These are phyloP conservation scores for Embidobia sp. DNA, from an alignment of 2,888 invertebrate genomes.

Conservation along the genomic window DNA sequence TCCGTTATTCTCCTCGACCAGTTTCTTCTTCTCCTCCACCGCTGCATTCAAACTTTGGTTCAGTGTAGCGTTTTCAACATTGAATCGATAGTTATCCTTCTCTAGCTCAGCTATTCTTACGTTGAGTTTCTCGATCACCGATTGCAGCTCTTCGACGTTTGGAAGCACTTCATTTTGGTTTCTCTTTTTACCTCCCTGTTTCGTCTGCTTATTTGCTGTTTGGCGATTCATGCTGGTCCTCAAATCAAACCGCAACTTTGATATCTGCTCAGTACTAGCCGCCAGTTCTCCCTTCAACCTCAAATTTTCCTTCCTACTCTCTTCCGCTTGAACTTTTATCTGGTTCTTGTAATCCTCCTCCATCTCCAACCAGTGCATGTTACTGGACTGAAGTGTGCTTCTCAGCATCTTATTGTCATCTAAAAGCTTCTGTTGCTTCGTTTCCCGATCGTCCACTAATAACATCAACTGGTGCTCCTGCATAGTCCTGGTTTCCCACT, in stretches of 20 bases:
- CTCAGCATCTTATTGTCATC: constrained; percentile 52
- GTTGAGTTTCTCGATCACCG: constrained; percentile 25
- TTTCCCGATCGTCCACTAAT: constrained; percentile 40
- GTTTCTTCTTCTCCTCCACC: constrained; percentile 7
- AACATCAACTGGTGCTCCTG: constrained; percentile 48
- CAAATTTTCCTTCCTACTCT: neutral
- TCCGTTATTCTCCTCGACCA: constrained; percentile 1
- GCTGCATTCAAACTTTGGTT: neutral
- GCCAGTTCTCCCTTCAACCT: constrained; percentile 1
- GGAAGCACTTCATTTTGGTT: constrained; percentile 9
- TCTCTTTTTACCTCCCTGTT: constrained; percentile 6
- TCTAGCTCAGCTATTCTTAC: constrained; percentile 2
- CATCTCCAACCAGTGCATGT: constrained; percentile 32
- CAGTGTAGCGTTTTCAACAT: constrained; percentile 8
- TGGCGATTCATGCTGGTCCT: constrained; percentile 9
- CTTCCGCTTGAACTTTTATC: neutral
- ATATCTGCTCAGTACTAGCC: constrained; percentile 20
- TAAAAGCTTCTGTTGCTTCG: constrained; percentile 40
- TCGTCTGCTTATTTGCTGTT: constrained; percentile 4
- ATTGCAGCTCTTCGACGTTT: constrained; percentile 14
- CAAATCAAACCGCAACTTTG: constrained; percentile 6
- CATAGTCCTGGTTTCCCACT: constrained; percentile 37
- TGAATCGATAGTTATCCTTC: constrained; percentile 8
- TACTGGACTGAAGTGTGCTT: constrained; percentile 16
- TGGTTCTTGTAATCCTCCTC: constrained; percentile 51